A percentile compares a stretch with the other conserved stretches of the same genome.
These are phyloP conservation scores for Meta bourneti DNA, from an alignment of 2,888 invertebrate species.

Conservation along the genomic window DNA sequence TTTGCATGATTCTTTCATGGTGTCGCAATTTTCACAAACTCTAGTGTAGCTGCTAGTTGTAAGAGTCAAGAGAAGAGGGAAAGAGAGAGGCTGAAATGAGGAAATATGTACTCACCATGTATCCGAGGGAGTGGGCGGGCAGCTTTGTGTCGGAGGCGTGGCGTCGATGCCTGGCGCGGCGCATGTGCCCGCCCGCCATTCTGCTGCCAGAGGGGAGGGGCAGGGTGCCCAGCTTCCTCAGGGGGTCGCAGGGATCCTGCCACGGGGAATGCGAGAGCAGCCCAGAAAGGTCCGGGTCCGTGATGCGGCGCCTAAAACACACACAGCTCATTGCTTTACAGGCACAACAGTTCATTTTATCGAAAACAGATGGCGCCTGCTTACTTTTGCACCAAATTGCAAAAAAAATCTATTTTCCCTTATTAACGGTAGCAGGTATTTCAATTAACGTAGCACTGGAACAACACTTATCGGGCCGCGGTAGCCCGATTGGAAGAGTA, in stretches of 20 bases:
- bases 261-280: slow-evolving; percentile 73
- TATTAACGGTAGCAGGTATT: no score
- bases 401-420: no score
- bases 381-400: no score
- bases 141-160: slow-evolving; percentile 84
- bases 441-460: no score
- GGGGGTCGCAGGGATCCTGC: slow-evolving; percentile 42
- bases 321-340: neutral
- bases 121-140: slow-evolving; percentile 80
- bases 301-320: slow-evolving; percentile 65
- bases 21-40: no score
- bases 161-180: slow-evolving; percentile 82
- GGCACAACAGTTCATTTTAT: neutral
- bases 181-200: slow-evolving; percentile 76
- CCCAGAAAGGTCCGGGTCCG: slow-evolving; percentile 76
- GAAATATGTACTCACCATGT: slow-evolving; percentile 33
- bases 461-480: no score
- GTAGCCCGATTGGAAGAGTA: no score
- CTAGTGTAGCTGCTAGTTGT: no score
- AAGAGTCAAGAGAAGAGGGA: no score
- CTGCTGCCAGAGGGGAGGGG: slow-evolving; percentile 33
- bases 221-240: slow-evolving; percentile 51
- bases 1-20: no score
- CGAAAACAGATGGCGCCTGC: no score
- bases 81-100: neutral